These are phyloP conservation scores for Paradoxurus hermaphroditus DNA, from an alignment of 2,113 vertebrate genomes.

Conservation along the genomic window DNA sequence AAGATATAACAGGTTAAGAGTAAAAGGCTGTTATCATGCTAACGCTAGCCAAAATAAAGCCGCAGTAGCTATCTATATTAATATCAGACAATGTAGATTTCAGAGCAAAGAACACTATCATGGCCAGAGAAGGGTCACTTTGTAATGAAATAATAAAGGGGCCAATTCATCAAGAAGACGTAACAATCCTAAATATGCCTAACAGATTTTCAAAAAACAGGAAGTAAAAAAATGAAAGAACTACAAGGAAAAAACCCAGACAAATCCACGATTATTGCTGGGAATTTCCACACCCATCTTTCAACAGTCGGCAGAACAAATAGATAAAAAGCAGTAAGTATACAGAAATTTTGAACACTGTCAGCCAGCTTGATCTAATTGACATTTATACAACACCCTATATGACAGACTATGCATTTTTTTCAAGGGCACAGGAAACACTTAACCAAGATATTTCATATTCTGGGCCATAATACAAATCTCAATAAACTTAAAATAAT, in stretches of 20 bases:
- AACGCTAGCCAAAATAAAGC: neutral
- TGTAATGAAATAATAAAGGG: neutral
- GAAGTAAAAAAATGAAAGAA: neutral
- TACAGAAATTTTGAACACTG: neutral
- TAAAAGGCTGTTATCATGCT: neutral
- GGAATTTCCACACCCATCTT: neutral
- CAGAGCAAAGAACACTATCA: neutral
- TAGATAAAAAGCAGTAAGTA: conserved; percentile 11
- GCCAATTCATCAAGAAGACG: neutral
- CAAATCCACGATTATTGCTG: neutral
- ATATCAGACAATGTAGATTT: neutral
- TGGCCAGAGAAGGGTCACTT: neutral
- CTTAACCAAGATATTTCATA: neutral
- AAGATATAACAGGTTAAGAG: neutral
- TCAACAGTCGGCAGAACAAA: neutral
- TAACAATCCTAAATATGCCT: neutral
- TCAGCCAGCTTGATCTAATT: neutral
- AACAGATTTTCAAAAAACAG: neutral
- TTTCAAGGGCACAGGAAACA: neutral
- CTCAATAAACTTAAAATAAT: conserved; percentile 33
- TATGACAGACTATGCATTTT: neutral
- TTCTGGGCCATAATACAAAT: neutral
- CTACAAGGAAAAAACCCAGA: neutral
- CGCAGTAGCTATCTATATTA: neutral
- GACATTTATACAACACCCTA: neutral